Conservation (phyloP, 1,140 invertebrate species). For the Drosophila ambigua region DNA sequence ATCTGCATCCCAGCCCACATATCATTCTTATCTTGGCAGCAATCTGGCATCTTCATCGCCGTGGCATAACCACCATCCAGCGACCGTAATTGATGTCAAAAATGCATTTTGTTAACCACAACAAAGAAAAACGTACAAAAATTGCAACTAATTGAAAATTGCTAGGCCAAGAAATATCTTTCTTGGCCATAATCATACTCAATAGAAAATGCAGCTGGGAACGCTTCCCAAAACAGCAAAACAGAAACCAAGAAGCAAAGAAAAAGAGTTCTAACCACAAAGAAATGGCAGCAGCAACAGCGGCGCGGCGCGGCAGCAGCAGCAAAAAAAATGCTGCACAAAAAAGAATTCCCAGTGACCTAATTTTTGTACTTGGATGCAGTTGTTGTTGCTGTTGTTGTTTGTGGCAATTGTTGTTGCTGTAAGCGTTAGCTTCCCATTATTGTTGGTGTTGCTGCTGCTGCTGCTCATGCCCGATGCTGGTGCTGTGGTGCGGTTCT, state of each 20-base stretch:
- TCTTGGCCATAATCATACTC: conserved; percentile 50
- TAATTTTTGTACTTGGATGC: conserved; percentile 66
- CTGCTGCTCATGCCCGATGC: conserved; percentile 15
- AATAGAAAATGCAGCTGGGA: conserved; percentile 44
- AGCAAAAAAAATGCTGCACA: conserved; percentile 52
- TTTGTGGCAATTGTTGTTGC: conserved; percentile 22
- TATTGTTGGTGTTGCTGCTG: conserved; percentile 24
- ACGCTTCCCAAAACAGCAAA: conserved; percentile 50
- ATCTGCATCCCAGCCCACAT: conserved; percentile 40
- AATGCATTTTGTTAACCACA: conserved; percentile 49
- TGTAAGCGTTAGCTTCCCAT: conserved; percentile 18
- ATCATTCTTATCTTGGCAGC: conserved; percentile 24
- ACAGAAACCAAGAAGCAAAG: conserved; percentile 15
- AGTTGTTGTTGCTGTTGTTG: conserved; percentile 57
- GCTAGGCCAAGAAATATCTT: conserved; percentile 36
- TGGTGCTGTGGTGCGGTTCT: conserved; percentile 40
- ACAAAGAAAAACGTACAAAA: conserved; percentile 28
- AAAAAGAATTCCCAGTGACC: conserved; percentile 78
- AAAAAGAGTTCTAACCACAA: conserved; percentile 50
- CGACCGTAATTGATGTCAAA: conserved; percentile 44
- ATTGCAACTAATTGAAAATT: conserved; percentile 53
- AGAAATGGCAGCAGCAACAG: conserved; percentile 30
- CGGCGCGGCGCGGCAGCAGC: conserved; percentile 22
- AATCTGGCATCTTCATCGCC: conserved; percentile 34
- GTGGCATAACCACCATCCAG: conserved; percentile 18